These are phyloP conservation scores for Paelopatides confundens DNA, from an alignment of 53 echinoderm and acorn worm genomes.

Conservation along the genomic window DNA sequence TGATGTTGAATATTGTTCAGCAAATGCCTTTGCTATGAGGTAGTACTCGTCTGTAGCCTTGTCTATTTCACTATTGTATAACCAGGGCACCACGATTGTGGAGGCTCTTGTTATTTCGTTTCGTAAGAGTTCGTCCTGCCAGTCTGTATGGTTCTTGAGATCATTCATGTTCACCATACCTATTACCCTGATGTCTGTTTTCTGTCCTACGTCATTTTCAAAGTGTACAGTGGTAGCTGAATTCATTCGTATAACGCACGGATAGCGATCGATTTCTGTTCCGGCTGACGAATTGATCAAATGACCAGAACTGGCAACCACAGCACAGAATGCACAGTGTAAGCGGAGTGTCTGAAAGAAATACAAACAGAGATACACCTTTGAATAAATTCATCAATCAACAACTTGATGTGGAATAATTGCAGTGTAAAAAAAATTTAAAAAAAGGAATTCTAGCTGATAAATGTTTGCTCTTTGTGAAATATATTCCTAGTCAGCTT, in stretches of 20 bases:
- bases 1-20: slow-evolving; percentile 46
- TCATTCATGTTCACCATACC: slow-evolving; percentile 38
- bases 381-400: no score
- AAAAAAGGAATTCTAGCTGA: neutral
- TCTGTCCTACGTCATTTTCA: slow-evolving; percentile 60
- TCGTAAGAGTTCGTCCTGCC: slow-evolving; percentile 33
- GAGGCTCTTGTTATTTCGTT: slow-evolving; percentile 13
- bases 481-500: no score
- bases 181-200: slow-evolving; percentile 60
- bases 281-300: slow-evolving; percentile 65
- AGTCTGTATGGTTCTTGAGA: slow-evolving; percentile 34
- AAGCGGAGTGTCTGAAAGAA: slow-evolving; percentile 55
- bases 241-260: slow-evolving; percentile 72
- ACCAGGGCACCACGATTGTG: slow-evolving; percentile 72
- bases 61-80: slow-evolving; percentile 54
- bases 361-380: neutral
- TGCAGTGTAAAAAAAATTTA: neutral
- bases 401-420: no score
- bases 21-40: slow-evolving; percentile 61
- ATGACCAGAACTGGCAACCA: slow-evolving; percentile 68
- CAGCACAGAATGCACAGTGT: slow-evolving; percentile 64
- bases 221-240: slow-evolving; percentile 52
- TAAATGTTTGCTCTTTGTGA: neutral
- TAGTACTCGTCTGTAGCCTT: slow-evolving; percentile 54
- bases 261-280: slow-evolving; percentile 51